Percentiles rank a stretch among this genome's conserved stretches.
These are phyloP conservation scores for Saimiri boliviensis DNA, from an alignment of 2,113 vertebrate genomes.

Conservation along the genomic window DNA sequence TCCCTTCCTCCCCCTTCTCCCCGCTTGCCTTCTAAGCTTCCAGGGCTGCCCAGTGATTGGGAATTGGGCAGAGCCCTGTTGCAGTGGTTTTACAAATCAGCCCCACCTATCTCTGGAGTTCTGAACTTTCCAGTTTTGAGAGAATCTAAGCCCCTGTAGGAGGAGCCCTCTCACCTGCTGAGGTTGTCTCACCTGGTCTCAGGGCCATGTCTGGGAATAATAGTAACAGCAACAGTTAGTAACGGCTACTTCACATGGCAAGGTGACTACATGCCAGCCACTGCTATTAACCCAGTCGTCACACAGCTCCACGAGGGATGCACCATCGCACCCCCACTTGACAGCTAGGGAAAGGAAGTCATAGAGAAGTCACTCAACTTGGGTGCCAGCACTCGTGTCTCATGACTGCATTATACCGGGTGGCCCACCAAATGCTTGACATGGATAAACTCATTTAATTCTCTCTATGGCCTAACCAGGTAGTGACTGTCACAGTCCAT, in stretches of 20 bases:
- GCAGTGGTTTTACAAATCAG: background rate
- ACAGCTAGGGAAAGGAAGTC: background rate
- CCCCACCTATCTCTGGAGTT: background rate
- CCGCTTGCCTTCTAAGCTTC: background rate
- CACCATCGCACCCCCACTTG: no score
- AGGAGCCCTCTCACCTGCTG: background rate
- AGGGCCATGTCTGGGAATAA: no score
- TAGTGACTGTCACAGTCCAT: background rate
- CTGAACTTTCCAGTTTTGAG: background rate
- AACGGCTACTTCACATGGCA: accelerated
- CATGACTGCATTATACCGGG: background rate
- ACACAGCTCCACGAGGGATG: accelerated
- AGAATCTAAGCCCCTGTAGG: background rate
- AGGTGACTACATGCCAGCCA: accelerated
- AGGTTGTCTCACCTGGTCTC: background rate
- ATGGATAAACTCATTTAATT: background rate
- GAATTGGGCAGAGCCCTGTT: background rate
- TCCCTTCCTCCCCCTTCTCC: background rate
- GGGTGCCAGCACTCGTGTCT: background rate
- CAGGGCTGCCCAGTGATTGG: background rate
- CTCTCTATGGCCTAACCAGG: background rate
- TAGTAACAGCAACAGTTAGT: accelerated
- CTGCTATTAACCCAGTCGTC: accelerated
- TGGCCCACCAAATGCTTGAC: accelerated
- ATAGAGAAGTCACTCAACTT: background rate